Evolutionary conservation across 2,797 vertebrate species (phyloP), one percentile per base, ranked within the genome.

Genomic region (Girardinus metallicus): DNA sequence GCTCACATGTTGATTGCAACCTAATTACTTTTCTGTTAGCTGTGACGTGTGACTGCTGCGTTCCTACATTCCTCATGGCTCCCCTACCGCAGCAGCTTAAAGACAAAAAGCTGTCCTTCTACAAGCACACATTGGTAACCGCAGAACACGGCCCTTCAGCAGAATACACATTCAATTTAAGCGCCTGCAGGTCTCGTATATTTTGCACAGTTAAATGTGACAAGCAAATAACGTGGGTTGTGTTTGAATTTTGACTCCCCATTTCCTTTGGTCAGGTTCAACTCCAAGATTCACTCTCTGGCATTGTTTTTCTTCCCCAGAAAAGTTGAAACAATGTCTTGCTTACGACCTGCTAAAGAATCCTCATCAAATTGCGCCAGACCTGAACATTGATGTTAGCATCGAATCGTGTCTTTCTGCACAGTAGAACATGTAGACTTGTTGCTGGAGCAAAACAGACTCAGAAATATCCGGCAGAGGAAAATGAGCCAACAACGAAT

Each of bases 31-130:
- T 31, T 76, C 78, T 55, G 79, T 46, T 53, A 75, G 62, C 10
- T 64, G n/a, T 26, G 41, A 77, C 70, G 46, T 73, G 29, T 77
- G 21, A 70, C 39, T 36, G 71, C 70, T 77, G 64, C 81, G 83
- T 91, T 91, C 79, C 83, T 83, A 31, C 84, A 89, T 87, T 92
- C 83, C 76, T 86, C 75, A 79, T 2, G 36, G 46, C 73, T 77
- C 36, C 80, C 62, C 47, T 18, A 21, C 43, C 73, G 51, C 53
- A 49, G 77, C 77, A 64, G 46, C 55, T 75, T n/a, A 12, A 2
- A 73, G 49, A 57, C 31, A 43, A 76, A 74, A 78, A 2, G 16
- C 39, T 16, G 29, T 68, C 34, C 34, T 23, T 57, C 64, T 18
- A 74, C 62, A 44, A 11, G 66, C 29, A 55, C 23, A 31, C n/a